Conservation (phyloP, 2,797 vertebrate species). For the Crocodylus rhombifer region DNA sequence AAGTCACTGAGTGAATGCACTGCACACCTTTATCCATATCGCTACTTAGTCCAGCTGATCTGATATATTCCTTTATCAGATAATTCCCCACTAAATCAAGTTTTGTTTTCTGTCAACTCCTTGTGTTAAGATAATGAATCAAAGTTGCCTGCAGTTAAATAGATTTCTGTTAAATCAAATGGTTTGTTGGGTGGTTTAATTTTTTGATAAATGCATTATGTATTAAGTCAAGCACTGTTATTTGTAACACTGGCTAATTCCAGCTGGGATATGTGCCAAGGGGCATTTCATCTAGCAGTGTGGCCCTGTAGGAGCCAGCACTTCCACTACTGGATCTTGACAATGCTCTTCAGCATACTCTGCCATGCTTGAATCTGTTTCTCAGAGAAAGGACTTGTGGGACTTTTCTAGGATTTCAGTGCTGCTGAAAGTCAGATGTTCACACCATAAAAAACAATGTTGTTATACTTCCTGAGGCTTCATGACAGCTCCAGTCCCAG, state of each 20-base stretch:
- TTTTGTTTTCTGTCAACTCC: constrained; percentile 19
- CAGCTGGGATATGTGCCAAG: neutral
- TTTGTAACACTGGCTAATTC: neutral
- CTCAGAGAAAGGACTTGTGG: neutral
- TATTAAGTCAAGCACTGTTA: neutral
- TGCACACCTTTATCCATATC: constrained; percentile 14
- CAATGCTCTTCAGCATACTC: neutral
- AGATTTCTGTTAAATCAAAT: neutral
- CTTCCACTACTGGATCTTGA: neutral
- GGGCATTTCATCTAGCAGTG: neutral
- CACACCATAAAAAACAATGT: neutral
- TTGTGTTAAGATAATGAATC: constrained; percentile 40
- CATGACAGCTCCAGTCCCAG: neutral
- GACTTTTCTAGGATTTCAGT: neutral
- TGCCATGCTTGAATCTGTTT: neutral
- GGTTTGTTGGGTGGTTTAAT: neutral
- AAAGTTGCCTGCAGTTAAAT: neutral
- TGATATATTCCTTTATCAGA: constrained; percentile 15
- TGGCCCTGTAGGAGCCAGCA: neutral
- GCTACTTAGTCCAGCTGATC: constrained; percentile 1
- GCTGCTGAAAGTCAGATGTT: neutral
- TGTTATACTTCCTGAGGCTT: neutral
- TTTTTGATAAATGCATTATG: neutral
- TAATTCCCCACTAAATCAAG: constrained; percentile 3
- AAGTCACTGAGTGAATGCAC: constrained; percentile 23